A percentile compares a stretch with the other conserved stretches of the same genome.
Conservation (phyloP, 2,888 invertebrate species). For the Hypselothyrea guttata region DNA sequence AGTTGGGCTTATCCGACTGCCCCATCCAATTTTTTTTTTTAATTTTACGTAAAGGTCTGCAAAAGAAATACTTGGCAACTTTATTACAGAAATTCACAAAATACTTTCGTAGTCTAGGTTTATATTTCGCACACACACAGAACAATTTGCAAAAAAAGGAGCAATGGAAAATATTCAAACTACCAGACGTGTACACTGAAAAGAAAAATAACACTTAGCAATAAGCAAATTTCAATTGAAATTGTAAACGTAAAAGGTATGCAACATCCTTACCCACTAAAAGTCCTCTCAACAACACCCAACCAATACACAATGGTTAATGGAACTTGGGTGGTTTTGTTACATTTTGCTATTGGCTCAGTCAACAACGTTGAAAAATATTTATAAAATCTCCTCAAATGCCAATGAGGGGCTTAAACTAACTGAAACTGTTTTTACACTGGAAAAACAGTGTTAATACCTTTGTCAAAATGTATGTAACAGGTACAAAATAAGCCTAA, state of each 20-base stretch:
- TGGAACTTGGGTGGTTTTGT: slow-evolving; percentile 20
- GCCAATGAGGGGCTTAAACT: no score
- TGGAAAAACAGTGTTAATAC: no score
- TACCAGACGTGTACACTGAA: slow-evolving; percentile 24
- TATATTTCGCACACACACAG: slow-evolving; percentile 30
- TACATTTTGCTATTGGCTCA: slow-evolving; percentile 4
- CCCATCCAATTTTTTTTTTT: no score
- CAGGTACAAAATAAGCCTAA: no score
- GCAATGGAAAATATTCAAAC: slow-evolving; percentile 54
- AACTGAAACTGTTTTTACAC: no score
- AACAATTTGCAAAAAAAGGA: slow-evolving; percentile 25
- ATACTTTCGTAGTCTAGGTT: slow-evolving; percentile 58
- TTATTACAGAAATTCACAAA: slow-evolving; percentile 68
- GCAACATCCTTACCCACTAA: slow-evolving; percentile 4
- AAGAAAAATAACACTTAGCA: slow-evolving; percentile 64
- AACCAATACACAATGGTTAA: slow-evolving; percentile 5
- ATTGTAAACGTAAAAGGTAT: slow-evolving; percentile 67
- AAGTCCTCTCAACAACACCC: slow-evolving; percentile 4
- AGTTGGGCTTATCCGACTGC: no score
- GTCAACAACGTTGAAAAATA: slow-evolving; percentile 38
- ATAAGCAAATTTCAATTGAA: slow-evolving; percentile 74
- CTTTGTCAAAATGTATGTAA: no score
- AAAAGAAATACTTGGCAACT: slow-evolving; percentile 50
- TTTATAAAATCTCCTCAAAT: slow-evolving; percentile 50
- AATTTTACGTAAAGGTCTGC: background rate